A percentile compares a stretch with the other conserved stretches of the same genome.
Evolutionary conservation across 2,888 invertebrate genomes (phyloP).

Genomic region (Calephelis perditalis): DNA sequence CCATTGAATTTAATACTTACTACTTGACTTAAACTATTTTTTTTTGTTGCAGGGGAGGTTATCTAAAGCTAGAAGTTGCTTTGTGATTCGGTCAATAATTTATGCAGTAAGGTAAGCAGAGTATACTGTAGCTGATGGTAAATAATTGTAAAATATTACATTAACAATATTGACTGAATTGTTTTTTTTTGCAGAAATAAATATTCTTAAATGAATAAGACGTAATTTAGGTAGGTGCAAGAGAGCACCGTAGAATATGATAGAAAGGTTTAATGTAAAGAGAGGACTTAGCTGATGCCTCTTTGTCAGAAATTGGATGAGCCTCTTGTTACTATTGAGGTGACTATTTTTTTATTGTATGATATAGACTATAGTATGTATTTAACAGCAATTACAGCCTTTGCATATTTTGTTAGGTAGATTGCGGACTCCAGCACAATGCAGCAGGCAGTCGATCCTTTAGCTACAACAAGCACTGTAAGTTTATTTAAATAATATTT

Average conservation of each 20-base stretch:
- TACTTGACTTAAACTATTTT: not conserved
- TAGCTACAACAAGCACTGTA: constrained; percentile 75
- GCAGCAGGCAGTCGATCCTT: constrained; percentile 77
- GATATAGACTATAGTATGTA: constrained; percentile 1
- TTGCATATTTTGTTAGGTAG: constrained; percentile 72
- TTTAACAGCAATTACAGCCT: constrained; percentile 44
- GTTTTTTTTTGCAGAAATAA: constrained; percentile 31
- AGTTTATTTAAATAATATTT: constrained; percentile 28
- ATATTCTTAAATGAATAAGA: constrained; percentile 54
- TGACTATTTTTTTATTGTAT: constrained; percentile 41
- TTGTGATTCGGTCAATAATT: not conserved
- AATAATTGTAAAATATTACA: not conserved
- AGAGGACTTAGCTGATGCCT: constrained; percentile 78
- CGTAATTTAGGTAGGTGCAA: constrained; percentile 62
- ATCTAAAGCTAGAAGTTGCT: not conserved
- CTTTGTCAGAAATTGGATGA: constrained; percentile 76
- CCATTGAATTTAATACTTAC: no score
- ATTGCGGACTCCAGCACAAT: constrained; percentile 78
- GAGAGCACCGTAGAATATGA: constrained; percentile 65
- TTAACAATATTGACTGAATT: not conserved
- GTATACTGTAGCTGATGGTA: not conserved
- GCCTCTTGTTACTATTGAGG: constrained; percentile 77
- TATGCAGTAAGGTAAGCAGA: constrained; percentile 7
- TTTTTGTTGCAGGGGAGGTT: constrained; percentile 6
- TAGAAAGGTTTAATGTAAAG: constrained; percentile 68